Conservation (phyloP, 2,888 invertebrate species). For the Pristionchus fissidentatus region DNA sequence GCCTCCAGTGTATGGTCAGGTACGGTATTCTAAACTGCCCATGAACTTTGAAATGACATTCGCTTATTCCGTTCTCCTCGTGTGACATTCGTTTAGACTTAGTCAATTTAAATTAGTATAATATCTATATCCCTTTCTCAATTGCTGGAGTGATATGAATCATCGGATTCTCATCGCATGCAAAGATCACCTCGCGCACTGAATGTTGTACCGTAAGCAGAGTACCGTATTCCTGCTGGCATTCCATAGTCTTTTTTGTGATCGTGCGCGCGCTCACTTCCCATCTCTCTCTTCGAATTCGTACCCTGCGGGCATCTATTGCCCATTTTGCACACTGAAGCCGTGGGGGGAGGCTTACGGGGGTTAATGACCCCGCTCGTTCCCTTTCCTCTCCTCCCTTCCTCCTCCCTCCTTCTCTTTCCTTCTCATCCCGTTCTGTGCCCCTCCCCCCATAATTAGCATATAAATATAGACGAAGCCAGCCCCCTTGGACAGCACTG, state of each 20-base stretch:
- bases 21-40: too few species aligned
- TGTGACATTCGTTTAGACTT: too few species aligned
- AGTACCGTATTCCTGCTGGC: background rate
- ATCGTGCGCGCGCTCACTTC: background rate
- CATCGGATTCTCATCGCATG: too few species aligned
- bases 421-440: background rate
- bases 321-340: background rate
- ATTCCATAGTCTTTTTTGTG: background rate
- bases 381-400: background rate
- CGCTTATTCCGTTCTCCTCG: too few species aligned
- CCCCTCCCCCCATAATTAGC: slow-evolving; percentile 21
- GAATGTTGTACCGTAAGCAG: background rate
- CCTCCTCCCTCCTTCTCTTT: background rate
- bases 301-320: background rate
- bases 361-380: slow-evolving; percentile 25
- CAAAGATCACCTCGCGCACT: too few species aligned
- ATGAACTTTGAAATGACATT: too few species aligned
- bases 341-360: background rate
- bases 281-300: background rate
- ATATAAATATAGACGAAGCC: background rate
- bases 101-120: too few species aligned
- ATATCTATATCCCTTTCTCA: too few species aligned
- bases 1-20: too few species aligned
- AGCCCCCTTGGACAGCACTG: too few species aligned
- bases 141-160: too few species aligned